phyloP scores from a whole-genome alignment of 2,113 vertebrate species.

The Misgurnus mizolepis region DNA sequence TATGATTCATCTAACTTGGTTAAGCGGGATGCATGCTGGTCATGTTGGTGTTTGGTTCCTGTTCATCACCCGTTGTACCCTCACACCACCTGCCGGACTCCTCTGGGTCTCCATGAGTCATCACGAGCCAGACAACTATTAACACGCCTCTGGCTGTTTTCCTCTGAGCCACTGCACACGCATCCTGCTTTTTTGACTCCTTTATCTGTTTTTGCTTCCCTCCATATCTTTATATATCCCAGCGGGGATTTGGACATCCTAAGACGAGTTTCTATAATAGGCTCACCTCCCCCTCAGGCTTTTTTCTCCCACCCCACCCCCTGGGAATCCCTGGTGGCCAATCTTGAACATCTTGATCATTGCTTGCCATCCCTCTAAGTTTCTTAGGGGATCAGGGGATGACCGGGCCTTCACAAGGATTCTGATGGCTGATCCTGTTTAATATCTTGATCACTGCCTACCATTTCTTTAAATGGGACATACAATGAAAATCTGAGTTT shows the following conservation, averaged over 20 bases:
- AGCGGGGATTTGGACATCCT: slow-evolving; percentile 19
- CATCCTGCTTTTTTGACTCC: slow-evolving; percentile 4
- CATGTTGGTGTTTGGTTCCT: slow-evolving; percentile 8
- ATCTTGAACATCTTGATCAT: too few relatives aligned
- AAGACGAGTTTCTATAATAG: background rate
- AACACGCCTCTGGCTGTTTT: slow-evolving; percentile 22
- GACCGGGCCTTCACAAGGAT: too few relatives aligned
- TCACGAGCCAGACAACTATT: slow-evolving; percentile 13
- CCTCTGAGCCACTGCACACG: background rate
- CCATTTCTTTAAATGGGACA: too few relatives aligned
- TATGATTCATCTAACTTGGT: background rate
- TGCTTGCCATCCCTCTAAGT: too few relatives aligned
- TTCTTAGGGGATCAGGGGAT: too few relatives aligned
- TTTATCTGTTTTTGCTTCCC: slow-evolving; percentile 17
- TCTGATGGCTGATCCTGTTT: too few relatives aligned
- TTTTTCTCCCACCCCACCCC: too few relatives aligned
- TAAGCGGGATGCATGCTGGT: background rate
- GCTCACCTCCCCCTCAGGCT: too few relatives aligned
- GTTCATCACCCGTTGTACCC: background rate
- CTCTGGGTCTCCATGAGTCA: slow-evolving; percentile 22
- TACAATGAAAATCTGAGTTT: too few relatives aligned
- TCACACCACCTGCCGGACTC: background rate
- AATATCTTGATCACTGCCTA: too few relatives aligned
- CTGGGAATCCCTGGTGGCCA: too few relatives aligned
- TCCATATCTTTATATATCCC: background rate